Evolutionary conservation across 2,113 vertebrate species (phyloP), one percentile per base, ranked within the genome.

Genomic region (Paedocypris sp.): DNA sequence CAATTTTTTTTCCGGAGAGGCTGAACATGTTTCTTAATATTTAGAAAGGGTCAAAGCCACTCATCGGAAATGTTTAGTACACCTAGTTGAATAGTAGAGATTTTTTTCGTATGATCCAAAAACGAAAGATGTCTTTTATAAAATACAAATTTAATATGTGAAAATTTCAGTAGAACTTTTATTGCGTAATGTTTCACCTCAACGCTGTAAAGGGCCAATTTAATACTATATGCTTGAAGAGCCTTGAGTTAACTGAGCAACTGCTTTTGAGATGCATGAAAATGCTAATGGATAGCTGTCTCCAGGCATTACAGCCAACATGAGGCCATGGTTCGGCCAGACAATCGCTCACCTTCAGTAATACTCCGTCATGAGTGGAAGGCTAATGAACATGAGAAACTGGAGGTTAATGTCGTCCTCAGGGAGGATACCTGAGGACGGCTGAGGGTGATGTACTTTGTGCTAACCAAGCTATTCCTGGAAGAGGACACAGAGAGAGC

Each of bases 391-490:
- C 54, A 22, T 31, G 54, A 33, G 54, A 36, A 64, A 68, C 19
- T 57, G 22, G 35, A 68, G 38, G 58, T 66, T 58, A 35, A 48
- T 60, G 26, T 16, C 26, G 26, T 52, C 46, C 28, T 28, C 10
- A 1, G 60, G 53, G 41, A 64, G 9, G 23, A 12, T 25, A 57
- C 23, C 48, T 36, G 46, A 29, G 58, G 58, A 15, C 29, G 20
- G 36, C 43, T n/a, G 39, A 50, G 25, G 33, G 31, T 20, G 25
- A 38, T 36, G 31, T 16, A 26, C 31, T 58, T 8, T 20, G 16
- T 29, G 45, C 29, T 48, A 50, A 31, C 52, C 2, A 25, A 45
- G 16, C 71, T 77, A 72, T 72, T 74, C 56, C 56, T 79, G 72
- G 62, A 68, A 45, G 28, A 43, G 47, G 20, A 74, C 74, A 76